Base-by-base conservation (phyloP, 2,888 invertebrate species). In the Drosophila neonasuta region DNA sequence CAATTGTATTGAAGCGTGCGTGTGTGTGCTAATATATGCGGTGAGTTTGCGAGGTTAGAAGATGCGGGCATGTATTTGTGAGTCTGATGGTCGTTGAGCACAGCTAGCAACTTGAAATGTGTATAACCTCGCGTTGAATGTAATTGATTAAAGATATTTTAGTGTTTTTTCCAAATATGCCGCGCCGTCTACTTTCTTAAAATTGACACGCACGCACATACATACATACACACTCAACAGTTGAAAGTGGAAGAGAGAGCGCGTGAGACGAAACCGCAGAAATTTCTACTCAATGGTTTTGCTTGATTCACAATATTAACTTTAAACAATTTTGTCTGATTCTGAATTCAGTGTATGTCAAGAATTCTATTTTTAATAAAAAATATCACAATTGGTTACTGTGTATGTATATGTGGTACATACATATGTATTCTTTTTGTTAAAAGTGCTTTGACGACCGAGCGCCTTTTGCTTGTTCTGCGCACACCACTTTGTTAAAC, bases 191-290 rank as follows among this genome's bases (percentile, higher is more conserved):
- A 42, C 48, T 61, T 70, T 67, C 51, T 59, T 59, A 63, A 73
- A 72, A 66, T 29, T 83, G 86, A 84, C 85, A 85, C 85, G 75
- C 87, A 88, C 78, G 73, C 85, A 87, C 86, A 67, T 71, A 71
- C 64, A 36, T 2, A 2, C n/a, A 78, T 68, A 69, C 61, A 65
- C 79, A 77, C 61, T 71, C 77, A 78, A 79, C 80, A 84, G 79
- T 78, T 77, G 79, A 68, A 66, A 63, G n/a, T 36, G 36, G 36
- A 32, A 42, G 62, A 44, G 49, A 32, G 8, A 63, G 34, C 77
- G 34, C 8, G 24, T 17, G 73, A 68, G 62, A 71, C 66, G 69
- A 65, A 58, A 48, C 54, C 32, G 45, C 64, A 66, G 45, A 74
- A 71, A 52, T 74, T 66, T 51, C 52, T 68, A 57, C 54, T 45